These are phyloP conservation scores for Drosophila baimaii DNA, from an alignment of 1,140 invertebrate genomes.

Conservation along the genomic window DNA sequence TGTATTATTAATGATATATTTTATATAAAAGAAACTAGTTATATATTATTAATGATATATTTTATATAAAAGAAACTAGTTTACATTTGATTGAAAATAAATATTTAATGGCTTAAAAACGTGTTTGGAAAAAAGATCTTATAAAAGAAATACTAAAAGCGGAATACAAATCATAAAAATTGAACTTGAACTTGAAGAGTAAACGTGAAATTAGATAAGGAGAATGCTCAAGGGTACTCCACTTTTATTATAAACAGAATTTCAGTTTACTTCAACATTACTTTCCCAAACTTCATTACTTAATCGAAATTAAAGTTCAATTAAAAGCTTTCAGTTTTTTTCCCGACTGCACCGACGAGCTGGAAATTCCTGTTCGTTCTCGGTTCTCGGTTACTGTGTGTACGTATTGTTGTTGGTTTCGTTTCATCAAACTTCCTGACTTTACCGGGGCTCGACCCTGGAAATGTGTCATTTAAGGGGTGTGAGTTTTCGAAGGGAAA, in stretches of 20 bases:
- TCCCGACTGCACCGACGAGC: slow-evolving; percentile 24
- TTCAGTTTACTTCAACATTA: not conserved
- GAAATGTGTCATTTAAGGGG: slow-evolving; percentile 67
- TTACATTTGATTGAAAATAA: not conserved
- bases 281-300: not conserved
- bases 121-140: not conserved
- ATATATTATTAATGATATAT: slow-evolving; percentile 8
- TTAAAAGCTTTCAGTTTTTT: slow-evolving; percentile 8
- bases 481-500: slow-evolving; percentile 30
- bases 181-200: slow-evolving; percentile 6
- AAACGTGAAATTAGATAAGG: not conserved
- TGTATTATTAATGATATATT: too few species aligned
- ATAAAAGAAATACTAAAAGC: not conserved
- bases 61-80: slow-evolving; percentile 5
- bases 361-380: slow-evolving; percentile 38
- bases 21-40: too few species aligned
- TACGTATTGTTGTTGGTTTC: slow-evolving; percentile 4
- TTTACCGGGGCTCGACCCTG: slow-evolving; percentile 58
- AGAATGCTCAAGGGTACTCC: not conserved
- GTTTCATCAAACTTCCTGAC: slow-evolving; percentile 63
- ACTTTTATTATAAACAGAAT: too few species aligned
- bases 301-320: not conserved
- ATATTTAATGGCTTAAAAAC: not conserved
- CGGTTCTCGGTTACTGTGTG: slow-evolving; percentile 3
- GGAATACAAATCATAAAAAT: not conserved